These are phyloP conservation scores for Myodes glareolus DNA, from an alignment of 2,113 vertebrate species.

Conservation along the genomic window DNA sequence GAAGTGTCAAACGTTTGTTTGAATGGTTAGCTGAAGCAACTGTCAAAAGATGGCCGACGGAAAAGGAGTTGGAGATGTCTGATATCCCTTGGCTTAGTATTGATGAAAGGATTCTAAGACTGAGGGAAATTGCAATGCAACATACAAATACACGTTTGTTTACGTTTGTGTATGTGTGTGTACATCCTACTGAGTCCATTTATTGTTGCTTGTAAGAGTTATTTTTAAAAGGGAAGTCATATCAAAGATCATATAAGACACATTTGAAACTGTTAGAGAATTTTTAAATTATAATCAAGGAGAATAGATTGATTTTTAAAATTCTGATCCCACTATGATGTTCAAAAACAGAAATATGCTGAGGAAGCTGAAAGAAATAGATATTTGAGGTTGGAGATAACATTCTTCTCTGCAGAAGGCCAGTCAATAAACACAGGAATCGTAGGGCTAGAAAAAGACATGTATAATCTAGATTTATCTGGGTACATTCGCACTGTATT, in stretches of 20 bases:
- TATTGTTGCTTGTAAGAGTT: background rate
- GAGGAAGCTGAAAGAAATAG: background rate
- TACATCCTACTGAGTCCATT: background rate
- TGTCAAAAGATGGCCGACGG: background rate
- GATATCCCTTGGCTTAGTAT: background rate
- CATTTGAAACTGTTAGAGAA: background rate
- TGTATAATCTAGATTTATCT: background rate
- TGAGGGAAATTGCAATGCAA: background rate
- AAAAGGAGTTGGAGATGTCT: background rate
- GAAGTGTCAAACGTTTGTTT: background rate
- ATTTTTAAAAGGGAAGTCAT: background rate
- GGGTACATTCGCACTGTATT: background rate
- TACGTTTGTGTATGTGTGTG: background rate
- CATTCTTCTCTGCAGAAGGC: background rate
- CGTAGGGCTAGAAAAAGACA: background rate
- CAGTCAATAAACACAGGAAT: background rate
- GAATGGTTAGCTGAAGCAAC: background rate
- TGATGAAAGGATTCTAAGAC: background rate
- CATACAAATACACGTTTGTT: background rate
- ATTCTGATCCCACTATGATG: background rate
- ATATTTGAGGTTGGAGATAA: background rate
- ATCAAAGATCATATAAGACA: background rate
- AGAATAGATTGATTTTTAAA: background rate
- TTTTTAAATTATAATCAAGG: background rate
- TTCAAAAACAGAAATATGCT: background rate